phyloP scores from a whole-genome alignment of 2,797 vertebrate species.

The Sebastes nivosus region DNA sequence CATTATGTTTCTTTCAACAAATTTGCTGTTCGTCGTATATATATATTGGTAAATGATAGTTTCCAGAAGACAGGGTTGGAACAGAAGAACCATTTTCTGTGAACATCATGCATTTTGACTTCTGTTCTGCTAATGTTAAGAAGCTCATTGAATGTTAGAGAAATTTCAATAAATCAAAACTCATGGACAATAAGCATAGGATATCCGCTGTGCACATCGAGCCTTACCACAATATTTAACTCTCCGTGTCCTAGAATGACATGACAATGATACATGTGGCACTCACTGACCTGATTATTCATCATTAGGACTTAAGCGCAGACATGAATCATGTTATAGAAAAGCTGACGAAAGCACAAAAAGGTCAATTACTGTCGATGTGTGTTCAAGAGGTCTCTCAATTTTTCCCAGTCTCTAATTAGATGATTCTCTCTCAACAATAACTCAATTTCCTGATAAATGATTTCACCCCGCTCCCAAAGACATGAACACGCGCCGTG shows the following conservation, averaged over 20 bases:
- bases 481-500: background rate
- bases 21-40: background rate
- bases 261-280: background rate
- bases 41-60: background rate
- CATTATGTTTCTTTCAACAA: background rate
- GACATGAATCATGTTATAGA: slow-evolving; percentile 16
- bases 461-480: background rate
- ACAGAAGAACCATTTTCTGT: background rate
- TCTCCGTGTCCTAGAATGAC: background rate
- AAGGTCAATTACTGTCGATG: background rate
- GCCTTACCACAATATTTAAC: background rate
- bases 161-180: background rate
- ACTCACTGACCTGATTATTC: background rate
- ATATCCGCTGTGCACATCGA: background rate
- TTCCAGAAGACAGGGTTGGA: background rate
- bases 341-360: slow-evolving; percentile 15
- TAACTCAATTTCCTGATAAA: slow-evolving; percentile 28
- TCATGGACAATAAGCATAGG: background rate
- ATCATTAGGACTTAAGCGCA: slow-evolving; percentile 2
- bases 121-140: background rate
- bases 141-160: background rate
- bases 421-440: slow-evolving; percentile 10
- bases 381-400: background rate
- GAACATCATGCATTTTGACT: background rate
- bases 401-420: background rate